These are phyloP conservation scores for Zingel zingel DNA, from an alignment of 2,113 vertebrate genomes.

Conservation along the genomic window DNA sequence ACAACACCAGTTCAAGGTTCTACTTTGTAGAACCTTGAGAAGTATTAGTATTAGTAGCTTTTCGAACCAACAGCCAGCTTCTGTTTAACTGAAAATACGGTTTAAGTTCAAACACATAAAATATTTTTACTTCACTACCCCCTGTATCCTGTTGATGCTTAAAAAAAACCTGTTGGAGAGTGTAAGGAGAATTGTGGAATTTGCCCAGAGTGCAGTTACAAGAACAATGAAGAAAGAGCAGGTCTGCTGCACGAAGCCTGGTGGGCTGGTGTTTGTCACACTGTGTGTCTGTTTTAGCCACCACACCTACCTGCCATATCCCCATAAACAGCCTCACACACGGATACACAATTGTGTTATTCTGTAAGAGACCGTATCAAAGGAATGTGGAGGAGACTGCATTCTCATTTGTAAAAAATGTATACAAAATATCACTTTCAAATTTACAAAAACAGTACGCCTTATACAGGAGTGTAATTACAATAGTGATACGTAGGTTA, in stretches of 20 bases:
- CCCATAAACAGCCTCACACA: conserved; percentile 24
- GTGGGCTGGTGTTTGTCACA: conserved; percentile 39
- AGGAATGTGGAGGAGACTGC: conserved; percentile 37
- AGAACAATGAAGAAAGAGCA: conserved; percentile 40
- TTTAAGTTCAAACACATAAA: conserved; percentile 16
- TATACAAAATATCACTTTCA: conserved; percentile 4
- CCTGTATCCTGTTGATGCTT: conserved; percentile 31
- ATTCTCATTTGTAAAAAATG: conserved; percentile 2
- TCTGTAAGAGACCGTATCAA: not conserved
- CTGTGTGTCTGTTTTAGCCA: conserved; percentile 51
- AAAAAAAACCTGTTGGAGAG: not conserved
- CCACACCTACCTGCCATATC: conserved; percentile 77
- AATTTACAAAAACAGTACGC: not conserved
- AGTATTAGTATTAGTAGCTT: too few relatives aligned
- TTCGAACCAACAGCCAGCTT: not conserved
- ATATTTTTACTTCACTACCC: conserved; percentile 18
- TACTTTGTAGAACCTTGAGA: too few relatives aligned
- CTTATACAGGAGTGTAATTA: conserved; percentile 2
- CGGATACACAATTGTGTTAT: conserved; percentile 9
- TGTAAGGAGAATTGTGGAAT: conserved; percentile 35
- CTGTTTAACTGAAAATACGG: conserved; percentile 14
- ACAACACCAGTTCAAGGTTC: not conserved
- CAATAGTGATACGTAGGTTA: not conserved
- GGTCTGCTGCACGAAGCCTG: conserved; percentile 20
- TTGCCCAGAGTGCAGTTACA: conserved; percentile 9